Conservation (phyloP, 2,113 vertebrate species). For the Tonatia bakeri region DNA sequence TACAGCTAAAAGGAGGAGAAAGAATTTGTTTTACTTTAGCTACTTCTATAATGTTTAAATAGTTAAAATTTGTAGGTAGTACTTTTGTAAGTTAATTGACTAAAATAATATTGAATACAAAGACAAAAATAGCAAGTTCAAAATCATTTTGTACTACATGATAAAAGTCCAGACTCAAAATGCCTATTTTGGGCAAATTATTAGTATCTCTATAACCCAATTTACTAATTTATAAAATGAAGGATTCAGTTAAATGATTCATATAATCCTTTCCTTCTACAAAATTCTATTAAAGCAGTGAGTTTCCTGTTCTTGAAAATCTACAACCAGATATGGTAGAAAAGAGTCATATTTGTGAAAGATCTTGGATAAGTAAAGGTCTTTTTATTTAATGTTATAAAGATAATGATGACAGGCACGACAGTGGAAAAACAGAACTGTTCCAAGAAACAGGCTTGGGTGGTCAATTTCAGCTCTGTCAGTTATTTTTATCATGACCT, state of each 20-base stretch:
- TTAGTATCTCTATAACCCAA: background rate
- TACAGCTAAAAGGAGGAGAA: background rate
- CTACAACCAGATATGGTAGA: background rate
- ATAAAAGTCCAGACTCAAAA: background rate
- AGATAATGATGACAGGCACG: background rate
- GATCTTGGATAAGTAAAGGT: background rate
- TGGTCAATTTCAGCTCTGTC: background rate
- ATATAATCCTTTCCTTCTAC: background rate
- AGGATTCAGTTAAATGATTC: background rate
- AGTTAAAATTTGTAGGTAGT: background rate
- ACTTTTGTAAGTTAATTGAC: background rate
- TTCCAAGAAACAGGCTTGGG: background rate
- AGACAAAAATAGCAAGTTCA: background rate
- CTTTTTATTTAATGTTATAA: background rate
- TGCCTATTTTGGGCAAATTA: background rate
- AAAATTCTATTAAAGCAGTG: background rate
- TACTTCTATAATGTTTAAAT: background rate
- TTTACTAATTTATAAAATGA: conserved; percentile 18
- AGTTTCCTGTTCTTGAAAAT: conserved; percentile 9
- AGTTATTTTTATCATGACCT: background rate
- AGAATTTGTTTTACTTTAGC: background rate
- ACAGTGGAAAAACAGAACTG: background rate
- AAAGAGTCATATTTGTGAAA: background rate
- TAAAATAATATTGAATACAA: background rate
- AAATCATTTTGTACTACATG: background rate